phyloP scores from a whole-genome alignment of 30 jellyfish, hydroid and myxozoan genomes.

The Pelagia noctiluca region DNA sequence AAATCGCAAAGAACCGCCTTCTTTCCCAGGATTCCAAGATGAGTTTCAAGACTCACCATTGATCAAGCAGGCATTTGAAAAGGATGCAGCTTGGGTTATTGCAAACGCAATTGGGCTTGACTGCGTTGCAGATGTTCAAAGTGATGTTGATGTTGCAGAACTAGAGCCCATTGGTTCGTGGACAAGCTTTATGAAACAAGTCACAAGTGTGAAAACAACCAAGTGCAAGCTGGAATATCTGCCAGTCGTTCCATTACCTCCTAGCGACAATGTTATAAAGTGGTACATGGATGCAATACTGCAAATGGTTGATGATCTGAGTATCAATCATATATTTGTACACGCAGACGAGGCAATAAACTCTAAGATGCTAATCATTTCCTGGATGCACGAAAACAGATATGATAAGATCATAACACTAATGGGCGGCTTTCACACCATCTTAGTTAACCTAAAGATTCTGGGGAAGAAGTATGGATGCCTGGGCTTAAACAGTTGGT shows the following conservation, averaged over 20 bases:
- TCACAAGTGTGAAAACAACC: constrained; percentile 36
- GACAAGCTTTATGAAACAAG: constrained; percentile 51
- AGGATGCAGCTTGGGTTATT: constrained; percentile 60
- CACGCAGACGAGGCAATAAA: constrained; percentile 64
- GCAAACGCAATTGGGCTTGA: constrained; percentile 54
- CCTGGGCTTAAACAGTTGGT: constrained; percentile 57
- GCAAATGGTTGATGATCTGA: constrained; percentile 55
- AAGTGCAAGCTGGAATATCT: constrained; percentile 68
- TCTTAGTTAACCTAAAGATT: constrained; percentile 50
- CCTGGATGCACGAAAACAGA: constrained; percentile 56
- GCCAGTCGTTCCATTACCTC: constrained; percentile 74
- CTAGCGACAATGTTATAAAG: constrained; percentile 17
- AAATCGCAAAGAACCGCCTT: constrained; percentile 42
- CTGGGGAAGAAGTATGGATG: constrained; percentile 59
- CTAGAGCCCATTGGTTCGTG: constrained; percentile 63
- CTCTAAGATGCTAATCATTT: constrained; percentile 54
- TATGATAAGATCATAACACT: constrained; percentile 50
- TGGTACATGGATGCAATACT: constrained; percentile 55
- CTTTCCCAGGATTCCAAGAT: constrained; percentile 59
- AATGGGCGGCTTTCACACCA: constrained; percentile 71
- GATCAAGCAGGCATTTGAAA: constrained; percentile 42
- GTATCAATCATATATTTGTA: constrained; percentile 50
- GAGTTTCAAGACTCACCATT: constrained; percentile 38
- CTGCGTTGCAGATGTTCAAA: constrained; percentile 41
- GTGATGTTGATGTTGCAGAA: constrained; percentile 52